These are phyloP conservation scores for Tyria jacobaeae DNA, from an alignment of 2,888 invertebrate genomes.

Conservation along the genomic window DNA sequence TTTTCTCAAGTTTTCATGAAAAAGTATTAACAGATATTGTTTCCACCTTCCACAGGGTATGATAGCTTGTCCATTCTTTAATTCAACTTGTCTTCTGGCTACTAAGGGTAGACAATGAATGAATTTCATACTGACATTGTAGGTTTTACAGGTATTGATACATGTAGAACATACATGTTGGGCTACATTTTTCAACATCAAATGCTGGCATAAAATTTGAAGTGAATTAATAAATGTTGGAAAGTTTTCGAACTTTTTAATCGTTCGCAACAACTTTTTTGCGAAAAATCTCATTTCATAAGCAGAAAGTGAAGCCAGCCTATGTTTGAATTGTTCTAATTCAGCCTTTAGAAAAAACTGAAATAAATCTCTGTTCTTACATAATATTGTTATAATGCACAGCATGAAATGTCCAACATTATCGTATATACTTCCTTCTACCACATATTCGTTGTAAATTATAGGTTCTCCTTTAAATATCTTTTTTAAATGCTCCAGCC, in stretches of 20 bases:
- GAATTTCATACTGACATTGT: constrained; percentile 82
- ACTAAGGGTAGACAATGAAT: constrained; percentile 84
- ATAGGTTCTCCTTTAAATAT: constrained; percentile 60
- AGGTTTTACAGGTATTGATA: constrained; percentile 53
- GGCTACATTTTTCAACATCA: constrained; percentile 69
- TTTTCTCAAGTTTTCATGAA: constrained; percentile 71
- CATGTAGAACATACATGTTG: constrained; percentile 68
- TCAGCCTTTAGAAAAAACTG: constrained; percentile 71
- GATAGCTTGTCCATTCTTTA: constrained; percentile 81
- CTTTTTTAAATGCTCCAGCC: constrained; percentile 81
- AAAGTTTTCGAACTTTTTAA: constrained; percentile 59
- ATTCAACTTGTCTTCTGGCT: constrained; percentile 79
- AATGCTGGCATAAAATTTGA: constrained; percentile 65
- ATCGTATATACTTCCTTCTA: constrained; percentile 87
- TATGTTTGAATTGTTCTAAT: constrained; percentile 64
- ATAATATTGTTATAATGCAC: constrained; percentile 72
- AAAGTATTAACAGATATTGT: constrained; percentile 78
- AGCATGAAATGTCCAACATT: constrained; percentile 87
- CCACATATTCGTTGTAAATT: constrained; percentile 83
- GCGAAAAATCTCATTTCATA: constrained; percentile 74
- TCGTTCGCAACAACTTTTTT: constrained; percentile 67
- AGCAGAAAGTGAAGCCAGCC: constrained; percentile 61
- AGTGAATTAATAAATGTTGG: constrained; percentile 59
- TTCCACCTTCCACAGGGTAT: constrained; percentile 87
- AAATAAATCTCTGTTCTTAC: constrained; percentile 63